Conservation (phyloP, 2,797 vertebrate genomes). For the Rhabdomys pumilio region DNA sequence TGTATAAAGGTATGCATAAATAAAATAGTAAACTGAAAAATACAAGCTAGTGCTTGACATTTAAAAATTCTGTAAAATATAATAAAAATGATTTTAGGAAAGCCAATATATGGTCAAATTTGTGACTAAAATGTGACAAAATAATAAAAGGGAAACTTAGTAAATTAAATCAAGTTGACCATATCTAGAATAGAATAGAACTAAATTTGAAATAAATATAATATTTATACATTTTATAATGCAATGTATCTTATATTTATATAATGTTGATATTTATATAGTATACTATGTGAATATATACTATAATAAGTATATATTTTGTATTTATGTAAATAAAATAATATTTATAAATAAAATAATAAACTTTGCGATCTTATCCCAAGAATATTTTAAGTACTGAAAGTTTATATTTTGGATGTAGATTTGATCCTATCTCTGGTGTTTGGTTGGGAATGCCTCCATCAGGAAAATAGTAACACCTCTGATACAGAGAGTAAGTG, state of each 20-base stretch:
- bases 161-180: neutral
- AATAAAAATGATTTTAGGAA: conserved; percentile 40
- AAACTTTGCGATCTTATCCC: neutral
- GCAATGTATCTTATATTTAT: neutral
- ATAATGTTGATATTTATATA: neutral
- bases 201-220: conserved; percentile 23
- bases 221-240: neutral
- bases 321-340: neutral
- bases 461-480: neutral
- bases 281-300: neutral
- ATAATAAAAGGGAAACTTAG: neutral
- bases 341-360: neutral
- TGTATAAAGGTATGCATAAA: conserved; percentile 34
- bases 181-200: neutral
- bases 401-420: neutral
- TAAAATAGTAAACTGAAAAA: conserved; percentile 49
- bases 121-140: neutral
- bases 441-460: neutral
- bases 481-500: neutral
- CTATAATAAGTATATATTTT: neutral
- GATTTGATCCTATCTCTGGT: neutral
- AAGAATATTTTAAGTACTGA: conserved; percentile 16
- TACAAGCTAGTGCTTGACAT: conserved; percentile 43
- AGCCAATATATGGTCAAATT: neutral
- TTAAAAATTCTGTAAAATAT: conserved; percentile 20